Conservation (phyloP, 2,888 invertebrate species). For the Sialis lutaria region DNA sequence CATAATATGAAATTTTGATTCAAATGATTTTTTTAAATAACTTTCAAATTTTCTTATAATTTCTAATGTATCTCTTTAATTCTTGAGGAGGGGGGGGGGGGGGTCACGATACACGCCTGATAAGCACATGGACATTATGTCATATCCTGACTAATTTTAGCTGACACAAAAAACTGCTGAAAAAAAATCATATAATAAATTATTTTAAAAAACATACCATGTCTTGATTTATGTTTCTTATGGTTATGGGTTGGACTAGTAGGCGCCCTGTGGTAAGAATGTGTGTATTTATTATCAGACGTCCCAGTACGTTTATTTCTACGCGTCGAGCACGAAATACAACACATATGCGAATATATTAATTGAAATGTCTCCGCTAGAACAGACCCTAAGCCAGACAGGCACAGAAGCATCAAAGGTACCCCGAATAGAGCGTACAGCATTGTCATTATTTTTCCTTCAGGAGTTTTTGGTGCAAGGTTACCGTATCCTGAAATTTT, state of each 20-base stretch:
- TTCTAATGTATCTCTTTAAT: too few relatives aligned
- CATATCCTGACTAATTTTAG: too few relatives aligned
- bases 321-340: slow-evolving; percentile 19
- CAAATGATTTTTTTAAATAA: too few relatives aligned
- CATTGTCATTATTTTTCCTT: slow-evolving; percentile 71
- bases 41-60: too few relatives aligned
- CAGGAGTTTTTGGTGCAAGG: slow-evolving; percentile 64
- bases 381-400: slow-evolving; percentile 68
- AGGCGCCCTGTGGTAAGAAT: slow-evolving; percentile 38
- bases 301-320: slow-evolving; percentile 8
- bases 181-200: too few relatives aligned
- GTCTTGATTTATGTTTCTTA: neutral
- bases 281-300: slow-evolving; percentile 25
- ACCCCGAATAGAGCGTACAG: slow-evolving; percentile 77
- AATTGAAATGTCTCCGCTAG: slow-evolving; percentile 60
- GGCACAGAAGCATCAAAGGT: slow-evolving; percentile 68
- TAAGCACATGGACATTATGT: too few relatives aligned
- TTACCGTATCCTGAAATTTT: slow-evolving; percentile 59
- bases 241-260: slow-evolving; percentile 24
- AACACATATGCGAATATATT: slow-evolving; percentile 37
- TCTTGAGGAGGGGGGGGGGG: too few relatives aligned
- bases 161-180: too few relatives aligned
- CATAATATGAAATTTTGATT: too few relatives aligned
- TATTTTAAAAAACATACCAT: slow-evolving; percentile 1
- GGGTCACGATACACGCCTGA: too few relatives aligned